These are phyloP conservation scores for Acanthopleura granulata DNA, from an alignment of 2,888 invertebrate species.

Conservation along the genomic window DNA sequence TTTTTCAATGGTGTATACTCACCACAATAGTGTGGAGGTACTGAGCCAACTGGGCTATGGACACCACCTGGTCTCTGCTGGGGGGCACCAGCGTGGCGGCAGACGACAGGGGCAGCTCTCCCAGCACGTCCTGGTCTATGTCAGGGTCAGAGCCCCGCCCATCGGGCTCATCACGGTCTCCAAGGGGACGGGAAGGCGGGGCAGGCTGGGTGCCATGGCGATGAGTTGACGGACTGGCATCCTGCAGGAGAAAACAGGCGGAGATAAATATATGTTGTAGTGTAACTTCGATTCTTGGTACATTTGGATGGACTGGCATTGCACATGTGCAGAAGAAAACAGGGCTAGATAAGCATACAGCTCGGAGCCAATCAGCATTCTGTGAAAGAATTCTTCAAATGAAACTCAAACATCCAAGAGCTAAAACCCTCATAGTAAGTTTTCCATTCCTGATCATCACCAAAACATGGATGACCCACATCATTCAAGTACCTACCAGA, in stretches of 20 bases:
- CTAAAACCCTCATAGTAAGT: too few species aligned
- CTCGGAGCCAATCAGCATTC: too few species aligned
- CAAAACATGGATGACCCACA: too few species aligned
- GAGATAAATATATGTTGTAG: background rate
- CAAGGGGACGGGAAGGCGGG: slow-evolving; percentile 4
- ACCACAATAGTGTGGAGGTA: slow-evolving; percentile 86
- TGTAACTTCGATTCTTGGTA: too few species aligned
- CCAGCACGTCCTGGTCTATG: slow-evolving; percentile 39
- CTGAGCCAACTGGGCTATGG: slow-evolving; percentile 86
- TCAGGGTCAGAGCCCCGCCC: slow-evolving; percentile 21
- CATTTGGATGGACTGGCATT: too few species aligned
- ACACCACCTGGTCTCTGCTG: slow-evolving; percentile 78
- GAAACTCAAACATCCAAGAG: too few species aligned
- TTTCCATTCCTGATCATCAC: too few species aligned
- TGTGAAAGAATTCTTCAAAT: too few species aligned
- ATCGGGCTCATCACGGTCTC: slow-evolving; percentile 28
- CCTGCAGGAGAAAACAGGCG: background rate
- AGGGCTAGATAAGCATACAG: too few species aligned
- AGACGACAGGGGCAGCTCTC: slow-evolving; percentile 44
- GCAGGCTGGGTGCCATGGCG: background rate
- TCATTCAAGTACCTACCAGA: too few species aligned
- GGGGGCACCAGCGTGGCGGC: slow-evolving; percentile 70
- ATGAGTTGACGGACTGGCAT: background rate
- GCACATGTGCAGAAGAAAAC: too few species aligned
- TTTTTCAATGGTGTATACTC: too few species aligned